Evolutionary conservation across 2,888 invertebrate species (phyloP).

Genomic region (Bombylius discolor): DNA sequence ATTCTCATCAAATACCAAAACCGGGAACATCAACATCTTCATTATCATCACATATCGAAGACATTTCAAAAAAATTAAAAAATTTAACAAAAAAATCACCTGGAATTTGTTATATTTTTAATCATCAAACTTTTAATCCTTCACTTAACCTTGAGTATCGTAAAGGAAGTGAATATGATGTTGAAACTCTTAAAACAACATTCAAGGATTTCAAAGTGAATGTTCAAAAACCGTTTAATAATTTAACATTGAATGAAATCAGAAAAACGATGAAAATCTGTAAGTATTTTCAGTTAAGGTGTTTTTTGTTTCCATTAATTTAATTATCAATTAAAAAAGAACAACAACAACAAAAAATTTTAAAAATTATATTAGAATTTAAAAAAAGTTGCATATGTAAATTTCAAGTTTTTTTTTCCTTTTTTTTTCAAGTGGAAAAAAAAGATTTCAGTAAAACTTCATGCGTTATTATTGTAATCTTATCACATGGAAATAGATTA

Average conservation of each 20-base stretch:
- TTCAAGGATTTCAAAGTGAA: constrained; percentile 25
- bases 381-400: neutral
- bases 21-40: neutral
- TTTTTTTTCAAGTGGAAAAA: constrained; percentile 22
- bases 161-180: constrained; percentile 27
- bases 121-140: constrained; percentile 28
- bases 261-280: constrained; percentile 22
- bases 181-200: constrained; percentile 20
- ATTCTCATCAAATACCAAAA: neutral
- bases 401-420: neutral
- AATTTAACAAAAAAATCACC: constrained; percentile 12
- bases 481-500: constrained; percentile 29
- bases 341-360: too few species aligned
- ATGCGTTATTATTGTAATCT: constrained; percentile 27
- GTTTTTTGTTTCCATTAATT: too few species aligned
- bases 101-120: constrained; percentile 29
- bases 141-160: constrained; percentile 13
- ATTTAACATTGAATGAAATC: constrained; percentile 25
- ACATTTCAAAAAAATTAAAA: neutral
- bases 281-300: constrained; percentile 18
- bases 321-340: too few species aligned
- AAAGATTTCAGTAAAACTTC: constrained; percentile 26
- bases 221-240: constrained; percentile 20
- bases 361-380: too few species aligned
- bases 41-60: neutral